These are phyloP conservation scores for Ctenochaetus hawaiiensis DNA, from an alignment of 2,797 vertebrate genomes.

Conservation along the genomic window DNA sequence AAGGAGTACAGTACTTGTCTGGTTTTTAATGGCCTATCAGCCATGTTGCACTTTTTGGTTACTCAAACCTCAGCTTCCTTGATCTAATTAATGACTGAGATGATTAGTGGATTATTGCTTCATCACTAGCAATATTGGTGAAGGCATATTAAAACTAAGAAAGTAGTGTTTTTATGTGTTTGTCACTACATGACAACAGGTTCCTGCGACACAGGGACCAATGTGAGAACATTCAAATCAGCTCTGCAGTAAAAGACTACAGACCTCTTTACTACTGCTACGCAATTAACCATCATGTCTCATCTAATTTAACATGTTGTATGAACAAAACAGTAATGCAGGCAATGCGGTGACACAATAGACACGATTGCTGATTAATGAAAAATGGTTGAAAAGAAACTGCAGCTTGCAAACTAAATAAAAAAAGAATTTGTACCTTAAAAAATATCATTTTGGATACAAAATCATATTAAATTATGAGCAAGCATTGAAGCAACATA, in stretches of 20 bases:
- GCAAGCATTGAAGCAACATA: conserved; percentile 21
- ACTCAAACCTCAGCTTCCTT: neutral
- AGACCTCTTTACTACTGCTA: conserved; percentile 7
- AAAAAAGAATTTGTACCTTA: neutral
- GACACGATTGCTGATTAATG: neutral
- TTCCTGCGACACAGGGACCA: neutral
- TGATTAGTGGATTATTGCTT: conserved; percentile 18
- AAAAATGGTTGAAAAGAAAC: conserved; percentile 6
- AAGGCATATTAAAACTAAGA: neutral
- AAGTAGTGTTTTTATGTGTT: neutral
- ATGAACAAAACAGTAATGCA: conserved; percentile 9
- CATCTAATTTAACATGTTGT: neutral
- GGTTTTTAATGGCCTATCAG: conserved; percentile 6
- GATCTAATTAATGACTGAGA: conserved; percentile 1
- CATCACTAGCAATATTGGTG: neutral
- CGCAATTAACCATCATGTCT: conserved; percentile 12
- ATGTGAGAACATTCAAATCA: conserved; percentile 8
- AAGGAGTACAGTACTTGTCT: conserved; percentile 3
- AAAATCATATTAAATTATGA: conserved; percentile 6
- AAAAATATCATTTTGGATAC: conserved; percentile 17
- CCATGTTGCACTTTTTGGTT: neutral
- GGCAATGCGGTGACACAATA: conserved; percentile 25
- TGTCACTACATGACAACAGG: neutral
- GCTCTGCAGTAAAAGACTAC: neutral
- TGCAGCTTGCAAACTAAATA: conserved; percentile 17